Base-by-base conservation (phyloP, 2,113 vertebrate species). In the Lepus europaeus region DNA sequence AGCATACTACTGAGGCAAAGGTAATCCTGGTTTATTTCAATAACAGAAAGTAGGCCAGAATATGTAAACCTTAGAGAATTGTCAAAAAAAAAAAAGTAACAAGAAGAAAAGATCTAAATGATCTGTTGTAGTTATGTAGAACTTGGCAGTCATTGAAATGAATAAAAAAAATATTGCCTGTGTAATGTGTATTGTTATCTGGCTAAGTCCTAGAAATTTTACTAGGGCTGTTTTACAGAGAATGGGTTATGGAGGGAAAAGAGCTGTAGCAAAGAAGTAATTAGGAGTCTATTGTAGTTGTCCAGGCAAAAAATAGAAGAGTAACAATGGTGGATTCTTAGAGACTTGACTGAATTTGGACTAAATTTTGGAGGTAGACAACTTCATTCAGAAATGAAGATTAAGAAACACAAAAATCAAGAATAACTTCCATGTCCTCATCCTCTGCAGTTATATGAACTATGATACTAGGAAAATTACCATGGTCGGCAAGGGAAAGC, bases 401-500 rank as follows among this genome's bases (percentile, higher is more conserved):
- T 6, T 39, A 88, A 59, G 59, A 82, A 66, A 81, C 49, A 83
- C 1, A 64, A 6, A 90, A 61, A 27, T 39, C 6, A 23, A 68
- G 61, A 56, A 51, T 68, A 68, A 89, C 5, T 53, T 20, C 1
- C 14, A 11, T 6, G 16, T 27, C 25, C 2, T 64, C 59, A 4
- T 29, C 1, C 14, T 51, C 73, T 84, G 6, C 68, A 64, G 64
- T 22, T 51, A 8, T 3, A n/a, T 66, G 6, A 59, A 49, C 27
- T 14, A n/a, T 74, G 6, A 66, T 23, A 64, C 9, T 1, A 1
- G 33, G 56, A 59, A 70, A 12, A 27, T 45, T 45, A 0, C 25
- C 59, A 0, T 17, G 6, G 1, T 36, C 22, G 53, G 45, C 29
- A 14, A 8, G 0, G 0, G 17, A 45, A 83, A 19, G 39, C 10